These are phyloP conservation scores for Artibeus jamaicensis DNA, from an alignment of 2,797 vertebrate genomes.

Conservation along the genomic window DNA sequence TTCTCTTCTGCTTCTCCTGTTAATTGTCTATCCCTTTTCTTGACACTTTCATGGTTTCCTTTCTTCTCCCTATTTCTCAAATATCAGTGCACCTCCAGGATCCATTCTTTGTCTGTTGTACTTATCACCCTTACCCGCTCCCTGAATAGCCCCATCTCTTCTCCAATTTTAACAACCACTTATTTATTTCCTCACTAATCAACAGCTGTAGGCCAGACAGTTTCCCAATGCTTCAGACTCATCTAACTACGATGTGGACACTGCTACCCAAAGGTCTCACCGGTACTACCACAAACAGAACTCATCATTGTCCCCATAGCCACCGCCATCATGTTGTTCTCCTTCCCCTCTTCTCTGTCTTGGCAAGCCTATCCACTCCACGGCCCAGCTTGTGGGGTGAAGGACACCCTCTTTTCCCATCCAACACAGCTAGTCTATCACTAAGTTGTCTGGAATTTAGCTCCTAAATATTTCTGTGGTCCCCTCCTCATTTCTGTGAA, in stretches of 20 bases:
- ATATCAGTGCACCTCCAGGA: background rate
- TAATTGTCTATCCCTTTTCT: background rate
- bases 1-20: background rate
- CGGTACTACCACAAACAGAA: background rate
- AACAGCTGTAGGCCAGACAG: background rate
- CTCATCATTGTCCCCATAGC: too few relatives aligned
- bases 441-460: background rate
- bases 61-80: background rate
- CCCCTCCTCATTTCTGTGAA: background rate
- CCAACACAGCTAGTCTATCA: background rate
- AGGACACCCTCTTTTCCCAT: background rate
- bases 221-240: background rate
- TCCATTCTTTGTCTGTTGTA: background rate
- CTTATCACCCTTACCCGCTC: background rate
- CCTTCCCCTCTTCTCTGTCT: background rate
- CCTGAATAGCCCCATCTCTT: background rate
- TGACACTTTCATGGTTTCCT: background rate
- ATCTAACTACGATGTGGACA: background rate
- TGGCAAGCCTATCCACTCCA: background rate
- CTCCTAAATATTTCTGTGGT: background rate
- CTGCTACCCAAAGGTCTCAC: background rate
- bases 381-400: background rate
- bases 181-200: background rate
- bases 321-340: background rate
- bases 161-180: background rate